Evolutionary conservation across 2,113 vertebrate genomes (phyloP).

Genomic region (Nothoprocta perdicaria): DNA sequence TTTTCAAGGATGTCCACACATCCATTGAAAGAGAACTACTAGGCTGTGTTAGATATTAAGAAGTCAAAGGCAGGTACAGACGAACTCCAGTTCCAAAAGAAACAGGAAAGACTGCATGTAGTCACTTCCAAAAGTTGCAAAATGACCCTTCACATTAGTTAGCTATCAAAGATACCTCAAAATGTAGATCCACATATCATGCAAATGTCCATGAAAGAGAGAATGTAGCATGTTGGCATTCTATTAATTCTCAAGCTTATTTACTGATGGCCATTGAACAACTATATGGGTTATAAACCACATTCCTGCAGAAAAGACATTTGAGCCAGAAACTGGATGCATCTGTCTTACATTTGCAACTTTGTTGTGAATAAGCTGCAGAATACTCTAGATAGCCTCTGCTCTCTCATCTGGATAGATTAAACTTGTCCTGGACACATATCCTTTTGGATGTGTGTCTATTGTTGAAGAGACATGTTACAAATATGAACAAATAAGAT

Average conservation of each 20-base stretch:
- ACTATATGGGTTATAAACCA: background rate
- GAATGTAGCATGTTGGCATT: background rate
- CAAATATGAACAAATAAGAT: background rate
- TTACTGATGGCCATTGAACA: background rate
- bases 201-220: background rate
- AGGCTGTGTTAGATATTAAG: fast-evolving
- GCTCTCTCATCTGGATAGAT: background rate
- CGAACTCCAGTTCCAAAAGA: background rate
- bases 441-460: background rate
- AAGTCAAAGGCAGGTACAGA: background rate
- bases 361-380: background rate
- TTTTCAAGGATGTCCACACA: background rate
- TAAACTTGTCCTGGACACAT: background rate
- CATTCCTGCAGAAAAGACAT: background rate
- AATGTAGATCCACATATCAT: background rate
- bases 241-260: constrained; percentile 14
- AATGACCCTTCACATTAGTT: background rate
- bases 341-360: background rate
- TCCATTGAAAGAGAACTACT: background rate
- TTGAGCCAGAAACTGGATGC: background rate
- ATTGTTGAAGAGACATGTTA: background rate
- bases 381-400: background rate
- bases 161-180: constrained; percentile 20
- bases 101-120: background rate
- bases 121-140: background rate